Base-by-base conservation (phyloP, 2,113 vertebrate genomes). In the Lycaon pictus region DNA sequence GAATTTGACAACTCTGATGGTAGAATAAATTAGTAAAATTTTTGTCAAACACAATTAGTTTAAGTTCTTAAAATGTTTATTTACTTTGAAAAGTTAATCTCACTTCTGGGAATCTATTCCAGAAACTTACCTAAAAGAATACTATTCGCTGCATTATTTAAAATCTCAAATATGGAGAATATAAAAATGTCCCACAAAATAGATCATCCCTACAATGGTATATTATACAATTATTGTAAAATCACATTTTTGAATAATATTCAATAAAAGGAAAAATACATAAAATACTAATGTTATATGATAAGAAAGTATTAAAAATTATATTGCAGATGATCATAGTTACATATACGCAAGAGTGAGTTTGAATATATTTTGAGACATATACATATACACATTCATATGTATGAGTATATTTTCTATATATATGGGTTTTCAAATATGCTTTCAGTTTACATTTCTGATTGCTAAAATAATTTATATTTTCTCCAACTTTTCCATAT, bases 11-110 rank as follows among this genome's bases (percentile, higher is more conserved):
- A 56, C 23, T 56, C 71, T 56, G 32, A 56, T 85, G 29, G 29
- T n/a, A 55, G 25, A 1, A 85, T 72, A 56, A 92, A 79, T n/a
- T 77, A 71, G 29, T 63, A 58, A 63, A 83, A 72, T n/a, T 85
- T 89, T 88, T 72, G 37, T 6, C 19, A 79, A 80, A 65, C 43
- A 15, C 15, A 63, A 9, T 74, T 90, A 65, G 10, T 72, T 43
- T 10, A 77, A 69, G 29, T 93, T 84, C 5, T 67, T 63, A 25
- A 51, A 65, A 89, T 56, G 25, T 67, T 32, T 80, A 84, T 80
- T 62, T 12, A 56, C 1, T 95, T 85, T 93, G 29, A 58, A 43
- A 76, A 96, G 19, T 58, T 89, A 80, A 93, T 20, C 23, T 71
- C 22, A 80, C 71, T 80, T 95, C 16, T 32, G 51, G 11, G 25